phyloP scores from a whole-genome alignment of 1,140 invertebrate species.

The Ephestia elutella region DNA sequence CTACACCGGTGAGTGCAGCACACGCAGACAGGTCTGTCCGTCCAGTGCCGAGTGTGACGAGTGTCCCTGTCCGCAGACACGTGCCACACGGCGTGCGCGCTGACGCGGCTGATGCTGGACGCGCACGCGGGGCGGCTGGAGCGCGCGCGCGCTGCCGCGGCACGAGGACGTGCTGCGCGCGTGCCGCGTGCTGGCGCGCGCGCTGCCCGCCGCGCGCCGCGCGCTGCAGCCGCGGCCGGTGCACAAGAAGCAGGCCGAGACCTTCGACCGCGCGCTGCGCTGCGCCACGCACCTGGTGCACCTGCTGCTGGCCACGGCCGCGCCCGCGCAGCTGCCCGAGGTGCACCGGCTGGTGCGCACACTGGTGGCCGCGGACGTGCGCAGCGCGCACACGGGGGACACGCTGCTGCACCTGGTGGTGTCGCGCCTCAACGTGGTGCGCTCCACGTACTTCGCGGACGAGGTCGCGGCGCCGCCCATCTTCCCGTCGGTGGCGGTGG shows the following conservation, averaged over 20 bases:
- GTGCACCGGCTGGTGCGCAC: conserved; percentile 31
- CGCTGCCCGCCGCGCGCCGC: conserved; percentile 65
- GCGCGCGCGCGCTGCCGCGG: conserved; percentile 73
- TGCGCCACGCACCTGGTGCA: conserved; percentile 88
- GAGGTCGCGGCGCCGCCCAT: conserved; percentile 77
- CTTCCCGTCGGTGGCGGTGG: conserved; percentile 83
- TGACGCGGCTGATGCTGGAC: conserved; percentile 86
- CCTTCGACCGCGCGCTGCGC: conserved; percentile 86
- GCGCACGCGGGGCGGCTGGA: conserved; percentile 79
- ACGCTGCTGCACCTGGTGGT: conserved; percentile 87
- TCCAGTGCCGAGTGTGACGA: no score
- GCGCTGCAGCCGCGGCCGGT: conserved; percentile 81
- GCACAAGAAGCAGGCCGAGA: conserved; percentile 85
- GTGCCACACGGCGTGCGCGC: conserved; percentile 84
- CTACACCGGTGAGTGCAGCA: conserved; percentile 54
- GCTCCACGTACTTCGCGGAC: conserved; percentile 84
- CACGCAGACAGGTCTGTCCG: no score
- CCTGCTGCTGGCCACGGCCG: conserved; percentile 60
- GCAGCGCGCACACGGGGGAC: conserved; percentile 83
- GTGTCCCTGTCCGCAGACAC: conserved; percentile 77
- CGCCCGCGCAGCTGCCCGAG: conserved; percentile 12
- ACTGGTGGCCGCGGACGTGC: conserved; percentile 77
- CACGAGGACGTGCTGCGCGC: conserved; percentile 83
- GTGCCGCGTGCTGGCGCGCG: conserved; percentile 78
- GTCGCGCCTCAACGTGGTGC: conserved; percentile 85